Evolutionary conservation across 2,113 vertebrate species (phyloP), one percentile per base, ranked within the genome.

Genomic region (Ivindomyrus marchei): DNA sequence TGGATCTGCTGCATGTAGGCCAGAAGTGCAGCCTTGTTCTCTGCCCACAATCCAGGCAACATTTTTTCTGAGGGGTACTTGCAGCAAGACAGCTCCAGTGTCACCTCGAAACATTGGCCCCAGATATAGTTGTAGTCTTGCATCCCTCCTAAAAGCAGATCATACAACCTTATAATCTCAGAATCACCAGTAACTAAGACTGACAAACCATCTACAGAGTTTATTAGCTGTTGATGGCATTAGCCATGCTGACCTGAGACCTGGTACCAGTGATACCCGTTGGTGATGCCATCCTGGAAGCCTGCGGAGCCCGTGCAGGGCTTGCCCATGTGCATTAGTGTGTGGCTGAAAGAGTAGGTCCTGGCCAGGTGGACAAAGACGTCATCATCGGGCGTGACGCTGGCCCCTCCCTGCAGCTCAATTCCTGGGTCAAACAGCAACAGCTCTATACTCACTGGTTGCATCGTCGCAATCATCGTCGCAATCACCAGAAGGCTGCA

Each of bases 51-150:
- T 31, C 90, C 89, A 31, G 95, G 94, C 90, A 99, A 96, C 49
- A 96, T 90, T 0, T 91, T 11, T 88, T 80, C 93, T 0, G 95
- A 95, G 92, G 98, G 98, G 83, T 96, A 99, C 96, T 98, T 98
- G 88, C 98, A 99, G 94, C 98, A 99, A 0, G 98, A 99, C 90
- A 99, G 53, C 87, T 99, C 98, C 93, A 99, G 80, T 0, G 98
- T 99, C 85, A 99, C 93, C 94, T 99, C 98, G 90, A 99, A 95
- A 93, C 98, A 99, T 86, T 99, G 98, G 89, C 95, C 96, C 97
- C 96, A 97, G 92, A 99, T 84, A 0, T 99, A 99, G 95, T 98
- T 99, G 93, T 97, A 99, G 93, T 99, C 98, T 95, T 99, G 98
- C 98, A 99, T 99, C 87, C 98, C 98, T 92, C 98, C 98, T 99